These are phyloP conservation scores for Platycheirus rosarum DNA, from an alignment of 2,888 invertebrate genomes.

Conservation along the genomic window DNA sequence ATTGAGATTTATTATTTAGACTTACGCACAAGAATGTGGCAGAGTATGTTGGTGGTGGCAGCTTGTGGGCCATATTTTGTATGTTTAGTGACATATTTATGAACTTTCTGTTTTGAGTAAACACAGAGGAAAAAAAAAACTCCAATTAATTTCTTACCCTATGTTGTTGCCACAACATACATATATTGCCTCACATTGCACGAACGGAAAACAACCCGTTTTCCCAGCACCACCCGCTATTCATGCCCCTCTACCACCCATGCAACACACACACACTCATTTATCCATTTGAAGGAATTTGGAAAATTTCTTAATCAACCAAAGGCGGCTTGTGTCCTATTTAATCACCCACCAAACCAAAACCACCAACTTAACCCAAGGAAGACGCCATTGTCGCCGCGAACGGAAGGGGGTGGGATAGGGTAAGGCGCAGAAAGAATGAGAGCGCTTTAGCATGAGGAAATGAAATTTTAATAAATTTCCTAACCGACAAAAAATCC, in stretches of 20 bases:
- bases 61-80: constrained; percentile 47
- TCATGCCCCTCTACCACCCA: not conserved
- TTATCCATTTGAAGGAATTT: constrained; percentile 55
- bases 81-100: constrained; percentile 67
- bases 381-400: too few species aligned
- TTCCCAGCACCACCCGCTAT: not conserved
- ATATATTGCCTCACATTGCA: constrained; percentile 58
- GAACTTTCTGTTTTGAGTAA: constrained; percentile 60
- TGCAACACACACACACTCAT: constrained; percentile 28
- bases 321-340: constrained; percentile 49
- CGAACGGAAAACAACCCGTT: constrained; percentile 21
- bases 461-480: constrained; percentile 70
- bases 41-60: not conserved
- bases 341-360: constrained; percentile 36
- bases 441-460: constrained; percentile 52
- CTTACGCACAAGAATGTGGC: not conserved
- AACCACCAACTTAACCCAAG: not conserved
- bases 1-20: constrained; percentile 26
- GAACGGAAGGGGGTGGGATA: not conserved
- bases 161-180: constrained; percentile 64
- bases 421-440: not conserved
- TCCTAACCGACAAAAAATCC: constrained; percentile 49
- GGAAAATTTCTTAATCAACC: constrained; percentile 66
- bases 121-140: constrained; percentile 50
- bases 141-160: constrained; percentile 62